Evolutionary conservation across 2,113 vertebrate species (phyloP).

Genomic region (Butorides virescens): DNA sequence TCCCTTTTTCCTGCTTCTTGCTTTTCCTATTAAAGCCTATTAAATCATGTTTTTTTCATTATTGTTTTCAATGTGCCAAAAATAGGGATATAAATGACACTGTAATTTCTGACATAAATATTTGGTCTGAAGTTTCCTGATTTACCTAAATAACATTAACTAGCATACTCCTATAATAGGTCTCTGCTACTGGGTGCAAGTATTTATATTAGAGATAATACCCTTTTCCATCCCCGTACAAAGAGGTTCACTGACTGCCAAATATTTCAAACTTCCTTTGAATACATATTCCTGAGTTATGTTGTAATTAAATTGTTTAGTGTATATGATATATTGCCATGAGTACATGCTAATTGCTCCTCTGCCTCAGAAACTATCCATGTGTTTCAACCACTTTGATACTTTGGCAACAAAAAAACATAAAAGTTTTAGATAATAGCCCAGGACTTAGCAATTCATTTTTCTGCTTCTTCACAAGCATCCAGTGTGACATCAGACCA

Average conservation of each 20-base stretch:
- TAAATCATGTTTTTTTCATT: background rate
- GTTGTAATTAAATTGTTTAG: background rate
- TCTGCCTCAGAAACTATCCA: background rate
- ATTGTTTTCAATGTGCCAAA: constrained; percentile 13
- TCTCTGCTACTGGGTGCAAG: background rate
- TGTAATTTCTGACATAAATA: constrained; percentile 33
- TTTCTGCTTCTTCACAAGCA: background rate
- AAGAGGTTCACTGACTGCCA: background rate
- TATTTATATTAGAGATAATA: constrained; percentile 7
- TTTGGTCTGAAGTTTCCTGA: constrained; percentile 38
- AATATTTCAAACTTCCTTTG: background rate
- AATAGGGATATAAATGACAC: background rate
- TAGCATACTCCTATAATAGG: background rate
- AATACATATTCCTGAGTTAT: background rate
- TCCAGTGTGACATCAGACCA: background rate
- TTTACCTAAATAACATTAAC: background rate
- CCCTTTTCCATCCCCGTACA: background rate
- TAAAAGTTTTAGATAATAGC: background rate
- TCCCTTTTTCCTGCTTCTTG: background rate
- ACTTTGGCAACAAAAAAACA: background rate
- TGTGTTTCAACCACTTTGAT: background rate
- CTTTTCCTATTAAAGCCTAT: background rate
- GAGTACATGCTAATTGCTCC: background rate
- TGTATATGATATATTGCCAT: background rate
- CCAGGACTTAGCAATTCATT: background rate